Evolutionary conservation across 2,888 invertebrate species (phyloP).

Genomic region (Ectropis crepuscularia): DNA sequence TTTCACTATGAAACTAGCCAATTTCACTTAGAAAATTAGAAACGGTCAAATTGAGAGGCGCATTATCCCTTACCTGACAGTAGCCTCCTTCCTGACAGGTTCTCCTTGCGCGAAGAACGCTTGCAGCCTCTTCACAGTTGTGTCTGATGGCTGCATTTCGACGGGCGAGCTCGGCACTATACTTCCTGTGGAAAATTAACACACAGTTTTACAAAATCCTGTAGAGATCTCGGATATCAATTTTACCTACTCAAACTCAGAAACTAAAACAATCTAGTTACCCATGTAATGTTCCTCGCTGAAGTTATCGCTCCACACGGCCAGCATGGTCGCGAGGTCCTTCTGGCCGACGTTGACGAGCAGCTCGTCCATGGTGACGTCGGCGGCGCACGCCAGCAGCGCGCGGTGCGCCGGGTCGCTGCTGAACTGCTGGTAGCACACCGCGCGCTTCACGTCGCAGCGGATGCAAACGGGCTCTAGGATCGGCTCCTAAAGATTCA

Average conservation of each 20-base stretch:
- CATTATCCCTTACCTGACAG: constrained; percentile 64
- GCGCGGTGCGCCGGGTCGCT: constrained; percentile 57
- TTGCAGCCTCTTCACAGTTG: constrained; percentile 87
- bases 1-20: no score
- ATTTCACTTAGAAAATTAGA: background rate
- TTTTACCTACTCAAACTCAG: no score
- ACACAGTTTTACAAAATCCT: no score
- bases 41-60: background rate
- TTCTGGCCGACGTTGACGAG: constrained; percentile 89
- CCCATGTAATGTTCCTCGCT: constrained; percentile 85
- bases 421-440: constrained; percentile 61
- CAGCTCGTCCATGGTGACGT: constrained; percentile 87
- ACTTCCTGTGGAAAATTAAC: constrained; percentile 51
- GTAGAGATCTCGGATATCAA: no score
- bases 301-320: constrained; percentile 90
- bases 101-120: constrained; percentile 90
- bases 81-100: constrained; percentile 85
- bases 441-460: constrained; percentile 88
- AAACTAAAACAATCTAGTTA: constrained; percentile 35
- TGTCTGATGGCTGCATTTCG: constrained; percentile 71
- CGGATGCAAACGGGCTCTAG: constrained; percentile 89
- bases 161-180: constrained; percentile 75
- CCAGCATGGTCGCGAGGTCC: constrained; percentile 89
- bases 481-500: constrained; percentile 85
- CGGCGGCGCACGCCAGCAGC: constrained; percentile 85